phyloP scores from a whole-genome alignment of 2,888 invertebrate genomes.

The Erebia aethiops region DNA sequence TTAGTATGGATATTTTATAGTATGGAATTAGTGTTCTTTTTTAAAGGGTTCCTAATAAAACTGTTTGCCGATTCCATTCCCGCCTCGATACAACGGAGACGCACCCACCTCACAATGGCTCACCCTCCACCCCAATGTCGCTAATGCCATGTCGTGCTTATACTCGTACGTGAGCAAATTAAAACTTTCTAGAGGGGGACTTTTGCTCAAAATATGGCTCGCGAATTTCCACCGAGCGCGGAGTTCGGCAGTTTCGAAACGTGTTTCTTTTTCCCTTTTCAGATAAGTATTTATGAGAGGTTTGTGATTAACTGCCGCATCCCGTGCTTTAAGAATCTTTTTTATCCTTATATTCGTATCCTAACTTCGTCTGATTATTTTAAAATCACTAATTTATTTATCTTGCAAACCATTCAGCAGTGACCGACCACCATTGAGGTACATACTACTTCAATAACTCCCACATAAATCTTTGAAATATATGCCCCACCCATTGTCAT shows the following conservation, averaged over 20 bases:
- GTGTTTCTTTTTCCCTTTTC: slow-evolving; percentile 26
- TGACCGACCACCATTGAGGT: no score
- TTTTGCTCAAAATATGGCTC: slow-evolving; percentile 35
- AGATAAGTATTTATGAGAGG: slow-evolving; percentile 12
- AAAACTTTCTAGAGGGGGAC: slow-evolving; percentile 50
- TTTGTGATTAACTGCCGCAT: slow-evolving; percentile 9
- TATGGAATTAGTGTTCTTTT: no score
- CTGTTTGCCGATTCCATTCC: not conserved
- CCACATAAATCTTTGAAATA: no score
- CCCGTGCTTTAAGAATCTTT: not conserved
- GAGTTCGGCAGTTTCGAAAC: slow-evolving; percentile 21
- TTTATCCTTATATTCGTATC: not conserved
- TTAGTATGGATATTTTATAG: no score
- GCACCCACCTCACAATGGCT: slow-evolving; percentile 34
- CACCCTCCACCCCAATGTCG: slow-evolving; percentile 51
- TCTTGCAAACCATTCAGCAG: no score
- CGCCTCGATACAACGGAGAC: slow-evolving; percentile 22
- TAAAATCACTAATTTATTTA: not conserved
- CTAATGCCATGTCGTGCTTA: slow-evolving; percentile 55
- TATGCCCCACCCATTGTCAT: no score
- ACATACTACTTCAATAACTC: no score
- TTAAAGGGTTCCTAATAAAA: not conserved
- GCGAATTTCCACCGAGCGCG: slow-evolving; percentile 25
- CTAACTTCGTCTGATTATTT: not conserved
- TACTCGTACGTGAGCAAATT: slow-evolving; percentile 56